Conservation (phyloP, 1,140 invertebrate species). For the Ganaspis sp. region DNA sequence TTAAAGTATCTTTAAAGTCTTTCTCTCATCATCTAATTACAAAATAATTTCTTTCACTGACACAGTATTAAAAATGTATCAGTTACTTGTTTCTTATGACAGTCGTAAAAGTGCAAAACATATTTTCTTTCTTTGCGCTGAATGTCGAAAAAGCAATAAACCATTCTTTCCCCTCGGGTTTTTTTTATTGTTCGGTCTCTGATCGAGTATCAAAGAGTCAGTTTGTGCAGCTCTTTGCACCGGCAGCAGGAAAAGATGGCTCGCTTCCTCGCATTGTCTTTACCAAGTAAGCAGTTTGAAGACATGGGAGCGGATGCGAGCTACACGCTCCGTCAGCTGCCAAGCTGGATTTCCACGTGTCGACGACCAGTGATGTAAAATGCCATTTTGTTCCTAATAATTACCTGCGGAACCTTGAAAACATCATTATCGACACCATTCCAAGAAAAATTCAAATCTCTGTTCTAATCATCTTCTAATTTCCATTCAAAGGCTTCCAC, state of each 20-base stretch:
- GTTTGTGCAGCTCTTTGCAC: constrained; percentile 44
- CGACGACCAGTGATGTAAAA: constrained; percentile 33
- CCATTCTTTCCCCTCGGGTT: background rate
- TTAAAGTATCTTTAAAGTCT: too few species aligned
- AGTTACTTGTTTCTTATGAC: too few species aligned
- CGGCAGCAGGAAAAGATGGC: constrained; percentile 63
- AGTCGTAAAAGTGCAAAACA: too few species aligned
- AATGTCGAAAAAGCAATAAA: too few species aligned
- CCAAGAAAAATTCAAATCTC: background rate
- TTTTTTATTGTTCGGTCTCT: background rate
- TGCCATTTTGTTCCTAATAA: constrained; percentile 1
- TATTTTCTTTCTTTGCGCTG: too few species aligned
- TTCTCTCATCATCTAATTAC: too few species aligned
- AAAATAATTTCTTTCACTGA: too few species aligned
- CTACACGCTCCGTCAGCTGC: constrained; percentile 57
- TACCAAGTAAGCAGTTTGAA: constrained; percentile 58
- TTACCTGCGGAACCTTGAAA: background rate
- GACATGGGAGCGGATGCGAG: constrained; percentile 63
- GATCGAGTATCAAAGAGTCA: constrained; percentile 34
- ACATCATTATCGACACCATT: constrained; percentile 40
- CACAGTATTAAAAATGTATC: too few species aligned
- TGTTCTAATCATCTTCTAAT: too few species aligned
- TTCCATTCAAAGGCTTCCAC: too few species aligned
- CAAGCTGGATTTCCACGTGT: constrained; percentile 41
- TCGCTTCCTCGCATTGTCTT: constrained; percentile 66